Percentiles rank a stretch among this genome's conserved stretches.
phyloP scores from a whole-genome alignment of 2,797 vertebrate species.

The Pantherophis alleghaniensis region DNA sequence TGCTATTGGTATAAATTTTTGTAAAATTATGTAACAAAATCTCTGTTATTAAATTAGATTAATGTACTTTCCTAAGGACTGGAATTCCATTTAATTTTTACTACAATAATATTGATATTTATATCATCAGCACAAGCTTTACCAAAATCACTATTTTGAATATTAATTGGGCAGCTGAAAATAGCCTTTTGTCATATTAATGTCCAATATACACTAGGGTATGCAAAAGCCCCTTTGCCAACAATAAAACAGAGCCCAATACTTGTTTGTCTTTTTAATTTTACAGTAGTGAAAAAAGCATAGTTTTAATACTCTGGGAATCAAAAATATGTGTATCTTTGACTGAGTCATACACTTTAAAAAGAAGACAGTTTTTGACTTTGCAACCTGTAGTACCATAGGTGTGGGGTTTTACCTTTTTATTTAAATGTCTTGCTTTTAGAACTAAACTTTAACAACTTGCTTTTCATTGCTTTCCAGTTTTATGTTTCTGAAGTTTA shows the following conservation, averaged over 20 bases:
- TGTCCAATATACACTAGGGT: conserved; percentile 4
- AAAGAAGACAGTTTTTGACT: conserved; percentile 20
- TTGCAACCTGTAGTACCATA: conserved; percentile 22
- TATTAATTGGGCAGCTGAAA: conserved; percentile 18
- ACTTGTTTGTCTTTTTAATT: background rate
- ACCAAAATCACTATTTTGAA: conserved; percentile 27
- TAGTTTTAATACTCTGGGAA: background rate
- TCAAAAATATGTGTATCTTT: background rate
- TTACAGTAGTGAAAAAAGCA: background rate
- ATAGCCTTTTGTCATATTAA: background rate
- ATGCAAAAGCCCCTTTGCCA: conserved; percentile 13
- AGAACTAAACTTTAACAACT: background rate
- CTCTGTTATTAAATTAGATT: conserved; percentile 33
- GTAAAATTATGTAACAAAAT: background rate
- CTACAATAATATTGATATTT: background rate
- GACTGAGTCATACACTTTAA: background rate
- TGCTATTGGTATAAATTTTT: background rate
- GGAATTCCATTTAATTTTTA: conserved; percentile 22
- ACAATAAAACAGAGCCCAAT: background rate
- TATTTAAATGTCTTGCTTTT: background rate
- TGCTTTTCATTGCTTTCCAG: background rate
- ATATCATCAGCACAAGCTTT: conserved; percentile 27
- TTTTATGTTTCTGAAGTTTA: background rate
- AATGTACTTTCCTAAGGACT: background rate
- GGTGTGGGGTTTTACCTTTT: background rate